Evolutionary conservation across 2,888 invertebrate species (phyloP).

Genomic region (Strigamia crassipes): DNA sequence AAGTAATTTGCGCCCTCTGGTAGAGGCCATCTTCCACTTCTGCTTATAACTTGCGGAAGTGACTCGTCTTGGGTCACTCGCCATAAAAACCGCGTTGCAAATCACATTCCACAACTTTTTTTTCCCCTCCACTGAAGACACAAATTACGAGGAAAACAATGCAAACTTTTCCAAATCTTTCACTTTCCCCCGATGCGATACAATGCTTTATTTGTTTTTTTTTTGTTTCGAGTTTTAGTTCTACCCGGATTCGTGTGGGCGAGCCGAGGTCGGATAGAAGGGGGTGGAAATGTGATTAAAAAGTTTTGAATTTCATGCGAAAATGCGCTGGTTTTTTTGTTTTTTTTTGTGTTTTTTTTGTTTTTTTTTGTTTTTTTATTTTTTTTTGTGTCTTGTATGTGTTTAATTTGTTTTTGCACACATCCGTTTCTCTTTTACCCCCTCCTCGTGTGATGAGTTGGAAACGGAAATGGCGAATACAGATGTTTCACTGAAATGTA

Average conservation of each 20-base stretch:
- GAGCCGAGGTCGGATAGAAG: too few relatives aligned
- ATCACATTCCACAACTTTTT: conserved; percentile 4
- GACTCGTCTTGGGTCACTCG: conserved; percentile 14
- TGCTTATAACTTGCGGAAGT: conserved; percentile 4
- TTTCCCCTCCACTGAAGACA: background rate
- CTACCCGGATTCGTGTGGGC: too few relatives aligned
- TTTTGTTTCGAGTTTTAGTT: too few relatives aligned
- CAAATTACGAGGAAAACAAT: background rate
- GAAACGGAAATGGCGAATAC: conserved; percentile 22
- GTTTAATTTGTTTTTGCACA: conserved; percentile 30
- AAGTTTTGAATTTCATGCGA: too few relatives aligned
- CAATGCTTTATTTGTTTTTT: too few relatives aligned
- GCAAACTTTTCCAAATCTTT: too few relatives aligned
- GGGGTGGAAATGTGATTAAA: too few relatives aligned
- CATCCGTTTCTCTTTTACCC: conserved; percentile 7
- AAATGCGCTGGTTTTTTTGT: background rate
- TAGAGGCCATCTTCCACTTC: background rate
- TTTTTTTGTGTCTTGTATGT: background rate
- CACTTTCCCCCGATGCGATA: background rate
- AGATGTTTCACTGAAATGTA: background rate
- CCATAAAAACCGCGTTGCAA: conserved; percentile 24
- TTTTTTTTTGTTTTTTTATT: background rate
- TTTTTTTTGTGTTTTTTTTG: background rate
- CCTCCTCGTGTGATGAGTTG: conserved; percentile 19
- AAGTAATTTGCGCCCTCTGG: conserved; percentile 26